Evolutionary conservation across 2,888 invertebrate genomes (phyloP).

Genomic region (Busseola fusca): DNA sequence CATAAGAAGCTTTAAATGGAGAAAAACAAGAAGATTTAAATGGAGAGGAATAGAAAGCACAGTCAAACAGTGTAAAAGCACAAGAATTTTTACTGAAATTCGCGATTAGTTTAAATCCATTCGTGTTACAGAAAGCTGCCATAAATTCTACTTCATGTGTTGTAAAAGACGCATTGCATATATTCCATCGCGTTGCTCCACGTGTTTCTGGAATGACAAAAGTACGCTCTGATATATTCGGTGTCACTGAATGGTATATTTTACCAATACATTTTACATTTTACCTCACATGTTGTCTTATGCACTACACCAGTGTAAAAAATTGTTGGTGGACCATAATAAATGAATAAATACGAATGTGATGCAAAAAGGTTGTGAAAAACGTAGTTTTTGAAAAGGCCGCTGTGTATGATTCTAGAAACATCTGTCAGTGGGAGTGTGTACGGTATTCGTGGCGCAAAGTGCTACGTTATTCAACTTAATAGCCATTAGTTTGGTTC

Average conservation of each 20-base stretch:
- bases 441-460: conserved; percentile 79
- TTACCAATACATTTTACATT: conserved; percentile 49
- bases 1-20: too few relatives aligned
- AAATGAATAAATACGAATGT: too few relatives aligned
- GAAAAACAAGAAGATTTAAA: too few relatives aligned
- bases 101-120: conserved; percentile 34
- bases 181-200: conserved; percentile 30
- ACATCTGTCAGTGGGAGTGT: conserved; percentile 74
- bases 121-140: conserved; percentile 27
- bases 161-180: conserved; percentile 47
- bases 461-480: conserved; percentile 87
- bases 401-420: conserved; percentile 65
- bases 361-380: conserved; percentile 49
- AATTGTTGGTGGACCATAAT: too few relatives aligned
- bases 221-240: conserved; percentile 48
- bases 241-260: conserved; percentile 47
- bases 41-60: not conserved
- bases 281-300: too few relatives aligned
- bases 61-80: conserved; percentile 2
- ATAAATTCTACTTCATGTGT: conserved; percentile 46
- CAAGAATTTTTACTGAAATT: conserved; percentile 2
- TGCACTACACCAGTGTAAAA: too few relatives aligned
- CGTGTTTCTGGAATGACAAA: conserved; percentile 39
- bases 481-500: conserved; percentile 88
- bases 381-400: conserved; percentile 53